Conservation (phyloP, 2,797 vertebrate genomes). For the Mormyrops attenuatus region DNA sequence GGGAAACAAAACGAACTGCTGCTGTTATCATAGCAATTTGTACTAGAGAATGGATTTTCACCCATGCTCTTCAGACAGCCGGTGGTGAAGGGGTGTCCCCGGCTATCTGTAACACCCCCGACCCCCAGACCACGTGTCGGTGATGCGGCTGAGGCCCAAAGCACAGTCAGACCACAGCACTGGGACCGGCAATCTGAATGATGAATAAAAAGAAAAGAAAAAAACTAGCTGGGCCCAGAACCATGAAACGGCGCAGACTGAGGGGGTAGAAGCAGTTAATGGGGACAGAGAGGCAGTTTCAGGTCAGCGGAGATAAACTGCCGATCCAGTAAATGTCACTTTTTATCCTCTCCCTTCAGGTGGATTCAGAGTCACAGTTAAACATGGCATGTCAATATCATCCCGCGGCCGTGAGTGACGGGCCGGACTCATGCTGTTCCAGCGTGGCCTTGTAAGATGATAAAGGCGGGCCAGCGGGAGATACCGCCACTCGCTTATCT, state of each 20-base stretch:
- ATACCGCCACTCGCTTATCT: constrained; percentile 40
- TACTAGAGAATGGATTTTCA: background rate
- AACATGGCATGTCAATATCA: constrained; percentile 22
- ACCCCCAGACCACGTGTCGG: background rate
- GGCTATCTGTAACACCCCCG: background rate
- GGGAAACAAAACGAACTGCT: background rate
- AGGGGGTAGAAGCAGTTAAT: background rate
- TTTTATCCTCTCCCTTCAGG: constrained; percentile 25
- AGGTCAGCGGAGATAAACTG: background rate
- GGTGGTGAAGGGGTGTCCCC: background rate
- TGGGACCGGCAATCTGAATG: background rate
- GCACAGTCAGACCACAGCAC: background rate
- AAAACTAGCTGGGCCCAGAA: background rate
- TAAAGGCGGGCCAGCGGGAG: constrained; percentile 33
- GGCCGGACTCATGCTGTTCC: constrained; percentile 34
- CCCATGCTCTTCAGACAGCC: too few relatives aligned
- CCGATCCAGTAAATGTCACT: constrained; percentile 24
- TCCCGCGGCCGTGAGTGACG: constrained; percentile 32
- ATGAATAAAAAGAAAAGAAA: background rate
- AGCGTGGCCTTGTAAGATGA: constrained; percentile 37
- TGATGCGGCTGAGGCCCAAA: background rate
- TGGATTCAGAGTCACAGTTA: constrained; percentile 22
- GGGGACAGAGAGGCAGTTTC: background rate
- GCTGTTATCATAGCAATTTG: background rate
- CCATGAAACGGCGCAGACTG: background rate